Evolutionary conservation across 1,140 invertebrate species (phyloP), one percentile per base, ranked within the genome.

Genomic region (Orchesella cincta): DNA sequence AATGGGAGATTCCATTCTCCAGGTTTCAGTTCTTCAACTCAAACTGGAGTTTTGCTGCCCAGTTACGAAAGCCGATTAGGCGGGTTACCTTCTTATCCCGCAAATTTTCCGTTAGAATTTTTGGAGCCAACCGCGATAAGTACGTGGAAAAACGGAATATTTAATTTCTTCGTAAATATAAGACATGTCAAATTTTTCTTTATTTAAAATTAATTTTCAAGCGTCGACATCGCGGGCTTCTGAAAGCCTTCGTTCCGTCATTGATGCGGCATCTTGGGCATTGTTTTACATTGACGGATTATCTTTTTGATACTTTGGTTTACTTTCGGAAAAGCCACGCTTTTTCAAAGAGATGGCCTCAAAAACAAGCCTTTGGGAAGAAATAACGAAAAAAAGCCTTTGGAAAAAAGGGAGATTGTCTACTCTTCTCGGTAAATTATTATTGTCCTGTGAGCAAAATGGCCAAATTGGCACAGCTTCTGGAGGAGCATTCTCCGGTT

Each of bases 201-300:
- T n/a, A 51, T 14, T 57, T 57, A n/a, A 14, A 16, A 71, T 33
- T 71, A 2, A 8, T 5, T 5, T 31, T 71, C 2, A 28, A 16
- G 31, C 16, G 71, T 5, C 14, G 71, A 28, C 71, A 51, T 26
- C 71, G 71, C 34, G 71, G 71, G 3, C 36, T 73, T 5, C 46
- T 35, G 1, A 28, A 35, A 36, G 23, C 23, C 29, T 46, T 14
- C 8, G 1, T 39, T n/a, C 71, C 71, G 2, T 26, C 62, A 54
- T 76, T 34, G 78, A 79, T 36, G n/a, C 71, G 0, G 52, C 78
- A 1, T 39, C 76, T 31, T 76, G 76, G 33, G 36, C 78, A 20
- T n/a, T 79, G 16, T 79, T 79, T 74, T 79, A 79, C 46, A 20
- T n/a, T 46, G 14, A 76, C 52, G 0, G 71, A n/a, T n/a, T n/a